These are phyloP conservation scores for Ochropleura leucogaster DNA, from an alignment of 2,888 invertebrate species.

Conservation along the genomic window DNA sequence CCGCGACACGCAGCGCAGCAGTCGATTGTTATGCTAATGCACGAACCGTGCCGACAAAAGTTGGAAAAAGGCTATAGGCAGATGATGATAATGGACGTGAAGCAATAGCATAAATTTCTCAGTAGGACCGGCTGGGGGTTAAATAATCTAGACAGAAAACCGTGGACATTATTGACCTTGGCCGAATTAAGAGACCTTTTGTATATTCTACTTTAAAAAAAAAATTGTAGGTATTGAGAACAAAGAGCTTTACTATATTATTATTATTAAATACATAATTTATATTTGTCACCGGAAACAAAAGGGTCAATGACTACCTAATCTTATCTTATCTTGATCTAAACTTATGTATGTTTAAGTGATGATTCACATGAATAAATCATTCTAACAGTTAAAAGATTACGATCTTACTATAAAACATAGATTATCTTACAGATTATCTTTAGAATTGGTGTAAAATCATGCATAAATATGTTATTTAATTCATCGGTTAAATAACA, in stretches of 20 bases:
- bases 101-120: not conserved
- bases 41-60: not conserved
- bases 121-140: not conserved
- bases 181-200: not conserved
- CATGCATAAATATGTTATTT: not conserved
- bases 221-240: not conserved
- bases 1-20: too few relatives aligned
- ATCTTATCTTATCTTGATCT: not conserved
- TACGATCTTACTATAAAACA: not conserved
- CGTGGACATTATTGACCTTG: not conserved
- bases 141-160: not conserved
- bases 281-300: not conserved
- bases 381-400: not conserved
- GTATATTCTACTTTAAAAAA: too few relatives aligned
- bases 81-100: not conserved
- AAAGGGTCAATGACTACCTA: not conserved
- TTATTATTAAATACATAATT: not conserved
- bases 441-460: not conserved
- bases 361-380: not conserved
- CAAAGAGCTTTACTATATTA: not conserved
- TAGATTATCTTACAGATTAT: slow-evolving; percentile 14
- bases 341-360: not conserved
- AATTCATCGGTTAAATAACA: slow-evolving; percentile 1
- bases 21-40: too few relatives aligned
- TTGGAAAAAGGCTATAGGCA: not conserved